These are phyloP conservation scores for Epizoanthus ramosus DNA, from an alignment of 92 coral and sea anemone species.

Conservation along the genomic window DNA sequence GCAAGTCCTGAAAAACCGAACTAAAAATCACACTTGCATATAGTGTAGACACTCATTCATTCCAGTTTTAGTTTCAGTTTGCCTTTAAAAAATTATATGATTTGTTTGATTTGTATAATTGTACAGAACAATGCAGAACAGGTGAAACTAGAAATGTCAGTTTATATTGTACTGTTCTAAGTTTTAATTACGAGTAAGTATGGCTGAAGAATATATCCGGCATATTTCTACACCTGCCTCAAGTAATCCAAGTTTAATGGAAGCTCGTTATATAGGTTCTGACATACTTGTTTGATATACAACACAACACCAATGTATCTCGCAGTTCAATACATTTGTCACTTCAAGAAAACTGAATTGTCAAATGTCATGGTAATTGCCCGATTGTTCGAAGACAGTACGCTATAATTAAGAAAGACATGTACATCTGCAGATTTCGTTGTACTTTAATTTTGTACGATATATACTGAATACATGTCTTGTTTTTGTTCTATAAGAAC, in stretches of 20 bases:
- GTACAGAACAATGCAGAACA: neutral
- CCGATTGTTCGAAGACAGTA: neutral
- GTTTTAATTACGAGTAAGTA: neutral
- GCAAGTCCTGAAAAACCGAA: too few relatives aligned
- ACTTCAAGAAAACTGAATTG: neutral
- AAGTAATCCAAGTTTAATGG: neutral
- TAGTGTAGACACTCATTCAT: too few relatives aligned
- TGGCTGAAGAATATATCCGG: neutral
- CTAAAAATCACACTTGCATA: too few relatives aligned
- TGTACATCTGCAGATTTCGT: neutral
- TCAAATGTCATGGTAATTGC: neutral
- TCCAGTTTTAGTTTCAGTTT: neutral
- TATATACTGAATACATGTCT: too few relatives aligned
- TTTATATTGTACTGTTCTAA: neutral
- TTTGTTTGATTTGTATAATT: neutral
- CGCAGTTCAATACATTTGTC: neutral
- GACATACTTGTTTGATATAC: neutral
- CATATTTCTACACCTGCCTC: neutral
- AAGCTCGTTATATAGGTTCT: neutral
- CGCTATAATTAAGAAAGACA: neutral
- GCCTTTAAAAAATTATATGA: neutral
- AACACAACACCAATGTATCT: neutral
- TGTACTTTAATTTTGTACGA: neutral
- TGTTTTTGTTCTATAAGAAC: too few relatives aligned
- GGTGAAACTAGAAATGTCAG: conserved; percentile 11